phyloP scores from a whole-genome alignment of 1,140 invertebrate genomes.

The Diorhabda carinulata region DNA sequence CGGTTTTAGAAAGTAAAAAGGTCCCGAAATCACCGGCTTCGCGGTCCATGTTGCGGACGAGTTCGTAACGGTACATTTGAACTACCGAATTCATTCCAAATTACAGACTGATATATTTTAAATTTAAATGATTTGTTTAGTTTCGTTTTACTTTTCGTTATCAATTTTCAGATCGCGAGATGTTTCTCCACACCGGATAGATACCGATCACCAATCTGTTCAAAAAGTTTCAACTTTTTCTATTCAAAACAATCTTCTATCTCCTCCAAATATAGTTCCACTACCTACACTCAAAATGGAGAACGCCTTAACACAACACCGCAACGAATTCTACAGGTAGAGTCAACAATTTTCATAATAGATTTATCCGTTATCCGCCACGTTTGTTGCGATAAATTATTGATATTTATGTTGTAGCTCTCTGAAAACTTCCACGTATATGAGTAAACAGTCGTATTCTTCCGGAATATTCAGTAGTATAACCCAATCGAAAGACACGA shows the following conservation, averaged over 20 bases:
- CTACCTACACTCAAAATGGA: conserved; percentile 39
- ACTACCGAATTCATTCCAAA: too few species aligned
- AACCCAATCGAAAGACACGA: conserved; percentile 30
- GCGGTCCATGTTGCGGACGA: too few species aligned
- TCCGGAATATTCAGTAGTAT: conserved; percentile 19
- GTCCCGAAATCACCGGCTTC: too few species aligned
- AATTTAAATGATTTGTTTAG: too few species aligned
- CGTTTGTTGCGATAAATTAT: too few species aligned
- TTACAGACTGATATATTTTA: too few species aligned
- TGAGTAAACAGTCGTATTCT: conserved; percentile 28
- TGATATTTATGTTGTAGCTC: conserved; percentile 7
- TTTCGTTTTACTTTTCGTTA: not conserved
- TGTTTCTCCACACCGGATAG: conserved; percentile 61
- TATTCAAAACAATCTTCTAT: conserved; percentile 42
- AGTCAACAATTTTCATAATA: not conserved
- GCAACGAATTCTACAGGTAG: conserved; percentile 24
- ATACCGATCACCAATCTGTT: conserved; percentile 31
- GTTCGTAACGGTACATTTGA: too few species aligned
- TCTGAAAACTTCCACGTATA: conserved; percentile 31
- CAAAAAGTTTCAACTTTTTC: conserved; percentile 26
- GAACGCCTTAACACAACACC: conserved; percentile 31
- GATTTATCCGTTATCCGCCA: not conserved
- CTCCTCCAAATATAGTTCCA: conserved; percentile 46
- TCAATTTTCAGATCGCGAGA: conserved; percentile 53
- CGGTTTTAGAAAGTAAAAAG: too few species aligned